These are phyloP conservation scores for Phodopus roborovskii DNA, from an alignment of 2,113 vertebrate species.

Conservation along the genomic window DNA sequence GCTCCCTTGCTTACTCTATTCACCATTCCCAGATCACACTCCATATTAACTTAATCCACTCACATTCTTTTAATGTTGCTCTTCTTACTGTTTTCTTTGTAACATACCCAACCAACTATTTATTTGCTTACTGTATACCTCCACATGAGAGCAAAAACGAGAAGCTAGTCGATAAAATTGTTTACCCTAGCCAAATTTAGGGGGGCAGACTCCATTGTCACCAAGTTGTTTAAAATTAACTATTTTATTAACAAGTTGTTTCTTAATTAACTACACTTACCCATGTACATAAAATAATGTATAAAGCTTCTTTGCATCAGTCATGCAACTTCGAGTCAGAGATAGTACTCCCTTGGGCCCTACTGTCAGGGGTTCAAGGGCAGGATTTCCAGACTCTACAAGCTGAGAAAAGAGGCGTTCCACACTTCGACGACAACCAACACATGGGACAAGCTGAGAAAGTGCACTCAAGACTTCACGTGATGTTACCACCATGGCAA, in stretches of 20 bases:
- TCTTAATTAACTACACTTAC: conserved; percentile 85
- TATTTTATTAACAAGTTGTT: background rate
- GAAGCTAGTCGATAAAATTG: conserved; percentile 29
- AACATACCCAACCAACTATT: background rate
- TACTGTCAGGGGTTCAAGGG: conserved; percentile 95
- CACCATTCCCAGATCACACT: background rate
- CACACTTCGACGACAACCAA: conserved; percentile 97
- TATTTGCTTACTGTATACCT: conserved; percentile 33
- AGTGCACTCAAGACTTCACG: conserved; percentile 94
- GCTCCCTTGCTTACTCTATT: conserved; percentile 8
- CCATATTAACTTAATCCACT: background rate
- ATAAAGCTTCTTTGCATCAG: conserved; percentile 95
- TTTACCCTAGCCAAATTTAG: conserved; percentile 11
- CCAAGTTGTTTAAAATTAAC: conserved; percentile 41
- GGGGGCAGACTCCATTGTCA: background rate
- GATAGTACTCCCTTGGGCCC: conserved; percentile 94
- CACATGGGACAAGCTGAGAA: conserved; percentile 96
- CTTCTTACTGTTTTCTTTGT: background rate
- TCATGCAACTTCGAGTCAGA: conserved; percentile 93
- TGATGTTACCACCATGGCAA: conserved; percentile 96
- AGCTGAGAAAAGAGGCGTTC: conserved; percentile 97
- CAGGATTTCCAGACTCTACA: conserved; percentile 95
- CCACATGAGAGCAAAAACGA: conserved; percentile 1
- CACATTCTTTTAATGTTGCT: conserved; percentile 6
- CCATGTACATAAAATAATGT: conserved; percentile 96